These are phyloP conservation scores for Gymnorhina tibicen DNA, from an alignment of 2,113 vertebrate species.

Conservation along the genomic window DNA sequence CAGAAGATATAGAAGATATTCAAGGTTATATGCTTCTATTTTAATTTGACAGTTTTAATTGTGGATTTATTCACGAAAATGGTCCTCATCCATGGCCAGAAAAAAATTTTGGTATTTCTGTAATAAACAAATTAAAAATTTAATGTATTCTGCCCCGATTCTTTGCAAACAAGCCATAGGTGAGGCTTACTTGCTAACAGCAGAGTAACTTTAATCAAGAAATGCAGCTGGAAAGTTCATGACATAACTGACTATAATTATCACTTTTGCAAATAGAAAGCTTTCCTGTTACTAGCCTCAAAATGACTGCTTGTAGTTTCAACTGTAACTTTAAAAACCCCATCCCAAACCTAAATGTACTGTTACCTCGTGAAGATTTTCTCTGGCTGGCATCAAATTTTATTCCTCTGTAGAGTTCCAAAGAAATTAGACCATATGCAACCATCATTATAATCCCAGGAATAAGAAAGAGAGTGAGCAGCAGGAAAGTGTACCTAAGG, in stretches of 20 bases:
- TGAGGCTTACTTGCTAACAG: background rate
- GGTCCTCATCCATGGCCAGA: background rate
- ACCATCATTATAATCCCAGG: constrained; percentile 94
- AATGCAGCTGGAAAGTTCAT: background rate
- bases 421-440: constrained; percentile 91
- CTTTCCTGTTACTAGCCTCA: background rate
- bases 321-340: background rate
- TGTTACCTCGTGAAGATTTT: constrained; percentile 83
- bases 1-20: background rate
- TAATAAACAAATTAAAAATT: background rate
- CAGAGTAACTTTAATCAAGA: background rate
- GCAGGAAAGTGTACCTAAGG: constrained; percentile 88
- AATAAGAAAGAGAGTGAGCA: constrained; percentile 91
- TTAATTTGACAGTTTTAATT: background rate
- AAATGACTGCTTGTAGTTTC: background rate
- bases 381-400: constrained; percentile 84
- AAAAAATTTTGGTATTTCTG: background rate
- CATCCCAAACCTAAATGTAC: background rate
- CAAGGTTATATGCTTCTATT: background rate
- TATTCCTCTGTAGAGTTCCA: constrained; percentile 95
- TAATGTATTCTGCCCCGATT: background rate
- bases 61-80: background rate
- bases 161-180: background rate
- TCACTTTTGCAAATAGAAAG: background rate
- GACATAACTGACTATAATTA: background rate